phyloP scores from a whole-genome alignment of 2,888 invertebrate species.

The Alcis repandata region DNA sequence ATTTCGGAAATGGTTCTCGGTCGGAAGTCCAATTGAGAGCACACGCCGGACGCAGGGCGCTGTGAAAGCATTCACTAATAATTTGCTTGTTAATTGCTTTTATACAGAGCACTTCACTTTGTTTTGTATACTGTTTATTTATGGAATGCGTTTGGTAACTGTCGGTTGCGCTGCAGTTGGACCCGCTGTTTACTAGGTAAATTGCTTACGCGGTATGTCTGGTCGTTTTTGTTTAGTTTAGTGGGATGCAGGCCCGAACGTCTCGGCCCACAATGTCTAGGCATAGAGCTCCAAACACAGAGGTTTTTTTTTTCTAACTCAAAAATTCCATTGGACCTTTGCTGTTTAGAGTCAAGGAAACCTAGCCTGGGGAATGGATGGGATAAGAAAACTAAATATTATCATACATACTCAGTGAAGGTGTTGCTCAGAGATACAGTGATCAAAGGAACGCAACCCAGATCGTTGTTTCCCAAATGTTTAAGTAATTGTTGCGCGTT shows the following conservation, averaged over 20 bases:
- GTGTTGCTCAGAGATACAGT: too few relatives aligned
- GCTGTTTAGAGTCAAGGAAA: too few relatives aligned
- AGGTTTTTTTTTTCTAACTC: too few relatives aligned
- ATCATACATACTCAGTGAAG: too few relatives aligned
- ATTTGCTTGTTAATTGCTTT: constrained; percentile 72
- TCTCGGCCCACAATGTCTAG: not conserved
- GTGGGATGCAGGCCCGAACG: not conserved
- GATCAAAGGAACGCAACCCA: too few relatives aligned
- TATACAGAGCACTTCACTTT: constrained; percentile 38
- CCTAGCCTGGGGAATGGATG: too few relatives aligned
- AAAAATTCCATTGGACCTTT: too few relatives aligned
- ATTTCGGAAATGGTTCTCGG: constrained; percentile 78
- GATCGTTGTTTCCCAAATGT: too few relatives aligned
- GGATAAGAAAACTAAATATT: too few relatives aligned
- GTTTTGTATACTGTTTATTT: constrained; percentile 37
- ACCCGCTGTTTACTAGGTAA: not conserved
- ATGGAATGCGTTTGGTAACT: constrained; percentile 33
- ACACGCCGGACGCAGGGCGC: constrained; percentile 78
- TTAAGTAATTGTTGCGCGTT: too few relatives aligned
- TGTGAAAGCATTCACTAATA: constrained; percentile 77
- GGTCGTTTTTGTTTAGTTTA: not conserved
- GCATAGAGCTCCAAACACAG: not conserved
- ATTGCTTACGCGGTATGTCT: not conserved
- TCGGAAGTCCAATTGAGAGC: constrained; percentile 86
- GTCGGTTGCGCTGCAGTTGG: constrained; percentile 18